Evolutionary conservation across 2,113 vertebrate genomes (phyloP).

Genomic region (Myiozetetes cayanensis): DNA sequence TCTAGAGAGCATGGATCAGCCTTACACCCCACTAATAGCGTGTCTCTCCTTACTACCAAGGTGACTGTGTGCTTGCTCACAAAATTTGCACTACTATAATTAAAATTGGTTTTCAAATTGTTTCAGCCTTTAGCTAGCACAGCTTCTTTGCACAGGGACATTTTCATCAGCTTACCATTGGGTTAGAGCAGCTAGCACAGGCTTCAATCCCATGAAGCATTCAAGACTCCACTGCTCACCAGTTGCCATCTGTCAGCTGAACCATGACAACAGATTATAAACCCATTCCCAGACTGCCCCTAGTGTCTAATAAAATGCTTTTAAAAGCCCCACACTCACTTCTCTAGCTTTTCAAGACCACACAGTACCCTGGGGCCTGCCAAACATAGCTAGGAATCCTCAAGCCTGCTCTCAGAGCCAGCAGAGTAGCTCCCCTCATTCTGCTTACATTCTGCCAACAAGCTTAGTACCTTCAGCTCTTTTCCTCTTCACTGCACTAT

Average conservation of each 20-base stretch:
- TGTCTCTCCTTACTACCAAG: neutral
- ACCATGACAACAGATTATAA: slow-evolving; percentile 17
- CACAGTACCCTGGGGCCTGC: neutral
- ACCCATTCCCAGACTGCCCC: neutral
- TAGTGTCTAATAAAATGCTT: slow-evolving; percentile 7
- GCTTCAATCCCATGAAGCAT: neutral
- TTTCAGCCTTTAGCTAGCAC: neutral
- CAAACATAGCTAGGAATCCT: neutral
- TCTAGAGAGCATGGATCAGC: neutral
- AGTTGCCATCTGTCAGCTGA: slow-evolving; percentile 29
- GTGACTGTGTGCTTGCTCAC: neutral
- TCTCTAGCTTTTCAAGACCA: neutral
- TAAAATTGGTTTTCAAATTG: neutral
- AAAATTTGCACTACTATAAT: neutral
- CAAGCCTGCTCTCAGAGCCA: neutral
- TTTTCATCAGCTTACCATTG: neutral
- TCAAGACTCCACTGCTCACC: neutral
- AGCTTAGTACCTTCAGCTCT: neutral
- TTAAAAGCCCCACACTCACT: neutral
- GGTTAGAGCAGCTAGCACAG: neutral
- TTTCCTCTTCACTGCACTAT: neutral
- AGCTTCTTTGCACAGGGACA: neutral
- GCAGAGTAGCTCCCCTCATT: neutral
- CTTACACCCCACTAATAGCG: neutral
- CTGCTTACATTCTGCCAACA: neutral